A percentile compares a stretch with the other conserved stretches of the same genome.
Evolutionary conservation across 2,888 invertebrate species (phyloP).

Genomic region (Ornithoptera priamus): DNA sequence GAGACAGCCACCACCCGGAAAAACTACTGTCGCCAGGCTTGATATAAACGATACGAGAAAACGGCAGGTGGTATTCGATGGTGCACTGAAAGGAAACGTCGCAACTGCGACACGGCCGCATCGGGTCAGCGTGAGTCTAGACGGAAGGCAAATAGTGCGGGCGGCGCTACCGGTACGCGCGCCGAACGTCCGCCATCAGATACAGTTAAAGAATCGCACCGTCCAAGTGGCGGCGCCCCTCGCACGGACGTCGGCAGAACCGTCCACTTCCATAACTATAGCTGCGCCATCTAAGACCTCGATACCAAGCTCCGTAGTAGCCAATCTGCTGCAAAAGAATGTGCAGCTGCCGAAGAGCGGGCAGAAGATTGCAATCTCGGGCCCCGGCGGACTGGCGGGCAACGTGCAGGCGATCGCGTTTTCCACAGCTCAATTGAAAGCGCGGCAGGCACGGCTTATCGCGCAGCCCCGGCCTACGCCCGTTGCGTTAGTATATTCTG

Average conservation of each 20-base stretch:
- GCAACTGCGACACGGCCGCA: conserved; percentile 43
- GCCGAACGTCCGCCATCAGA: conserved; percentile 53
- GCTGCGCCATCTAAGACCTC: conserved; percentile 48
- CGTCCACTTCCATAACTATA: conserved; percentile 46
- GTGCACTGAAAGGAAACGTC: conserved; percentile 45
- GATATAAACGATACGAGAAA: conserved; percentile 54
- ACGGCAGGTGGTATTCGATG: conserved; percentile 48
- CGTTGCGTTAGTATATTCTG: conserved; percentile 46
- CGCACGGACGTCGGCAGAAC: conserved; percentile 39
- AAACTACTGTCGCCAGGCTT: conserved; percentile 48
- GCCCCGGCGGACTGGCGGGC: conserved; percentile 50
- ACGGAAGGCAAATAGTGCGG: conserved; percentile 57
- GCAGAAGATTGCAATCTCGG: conserved; percentile 59
- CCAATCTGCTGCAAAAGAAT: conserved; percentile 57
- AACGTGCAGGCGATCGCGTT: conserved; percentile 66
- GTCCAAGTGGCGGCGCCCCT: conserved; percentile 45
- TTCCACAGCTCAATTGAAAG: conserved; percentile 57
- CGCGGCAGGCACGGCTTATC: conserved; percentile 54
- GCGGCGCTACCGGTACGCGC: conserved; percentile 46
- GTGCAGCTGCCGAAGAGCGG: conserved; percentile 52
- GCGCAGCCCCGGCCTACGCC: conserved; percentile 50
- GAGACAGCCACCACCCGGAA: conserved; percentile 58
- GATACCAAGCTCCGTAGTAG: conserved; percentile 56
- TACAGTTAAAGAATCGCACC: conserved; percentile 56
- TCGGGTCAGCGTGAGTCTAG: conserved; percentile 52